These are phyloP conservation scores for Fregata magnificens DNA, from an alignment of 2,113 vertebrate species.

Conservation along the genomic window DNA sequence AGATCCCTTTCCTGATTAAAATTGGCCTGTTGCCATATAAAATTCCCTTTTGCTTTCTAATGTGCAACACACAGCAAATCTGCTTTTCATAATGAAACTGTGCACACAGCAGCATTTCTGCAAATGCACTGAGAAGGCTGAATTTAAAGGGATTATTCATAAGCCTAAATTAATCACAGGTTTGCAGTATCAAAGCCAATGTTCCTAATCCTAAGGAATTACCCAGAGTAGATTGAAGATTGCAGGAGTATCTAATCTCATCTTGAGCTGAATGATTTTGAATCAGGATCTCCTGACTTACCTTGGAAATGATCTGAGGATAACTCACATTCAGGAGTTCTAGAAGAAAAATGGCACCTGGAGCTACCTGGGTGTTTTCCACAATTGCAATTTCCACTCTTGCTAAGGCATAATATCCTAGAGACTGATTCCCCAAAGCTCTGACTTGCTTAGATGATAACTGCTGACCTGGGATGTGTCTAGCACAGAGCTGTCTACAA, in stretches of 20 bases:
- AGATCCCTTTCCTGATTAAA: background rate
- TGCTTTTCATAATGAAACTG: background rate
- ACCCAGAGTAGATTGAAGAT: background rate
- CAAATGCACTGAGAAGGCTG: background rate
- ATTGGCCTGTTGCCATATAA: background rate
- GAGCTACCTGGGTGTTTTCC: constrained; percentile 77
- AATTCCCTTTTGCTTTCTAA: background rate
- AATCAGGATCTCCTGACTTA: constrained; percentile 30
- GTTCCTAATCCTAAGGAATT: background rate
- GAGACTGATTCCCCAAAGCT: constrained; percentile 77
- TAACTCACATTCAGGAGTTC: constrained; percentile 78
- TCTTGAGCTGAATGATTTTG: background rate
- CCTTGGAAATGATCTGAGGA: constrained; percentile 78
- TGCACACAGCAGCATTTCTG: background rate
- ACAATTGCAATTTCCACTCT: constrained; percentile 73
- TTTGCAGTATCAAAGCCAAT: background rate
- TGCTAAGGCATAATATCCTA: constrained; percentile 77
- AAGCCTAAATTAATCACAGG: background rate
- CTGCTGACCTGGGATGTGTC: constrained; percentile 71
- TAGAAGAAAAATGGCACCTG: constrained; percentile 74
- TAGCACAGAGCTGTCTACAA: constrained; percentile 72
- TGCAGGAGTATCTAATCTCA: background rate
- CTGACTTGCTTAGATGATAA: constrained; percentile 81
- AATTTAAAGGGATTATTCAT: background rate
- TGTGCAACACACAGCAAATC: background rate